A percentile compares a stretch with the other conserved stretches of the same genome.
Evolutionary conservation across 2,797 vertebrate species (phyloP).

Genomic region (Sebastes trivittatus): DNA sequence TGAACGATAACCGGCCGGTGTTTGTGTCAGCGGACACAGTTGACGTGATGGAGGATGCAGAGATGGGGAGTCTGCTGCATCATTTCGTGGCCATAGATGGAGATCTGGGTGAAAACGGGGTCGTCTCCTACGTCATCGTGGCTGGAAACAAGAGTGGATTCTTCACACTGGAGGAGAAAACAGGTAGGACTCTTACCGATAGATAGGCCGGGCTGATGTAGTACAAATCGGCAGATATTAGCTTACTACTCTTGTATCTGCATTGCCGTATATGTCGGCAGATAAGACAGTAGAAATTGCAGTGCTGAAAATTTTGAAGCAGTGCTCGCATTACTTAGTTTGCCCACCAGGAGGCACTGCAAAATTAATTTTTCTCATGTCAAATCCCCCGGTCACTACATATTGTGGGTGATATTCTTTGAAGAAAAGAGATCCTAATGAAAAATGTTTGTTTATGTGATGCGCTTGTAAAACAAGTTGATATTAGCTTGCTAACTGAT

Average conservation of each 20-base stretch:
- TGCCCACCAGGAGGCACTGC: not conserved
- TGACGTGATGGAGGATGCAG: constrained; percentile 84
- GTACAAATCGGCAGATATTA: not conserved
- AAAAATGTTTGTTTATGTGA: not conserved
- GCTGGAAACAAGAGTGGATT: constrained; percentile 83
- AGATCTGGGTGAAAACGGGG: constrained; percentile 87
- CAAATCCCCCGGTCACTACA: not conserved
- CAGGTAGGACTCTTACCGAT: constrained; percentile 81
- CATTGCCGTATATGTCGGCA: not conserved
- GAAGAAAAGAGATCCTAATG: not conserved
- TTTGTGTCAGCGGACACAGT: constrained; percentile 80
- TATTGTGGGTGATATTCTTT: not conserved
- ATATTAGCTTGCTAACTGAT: not conserved
- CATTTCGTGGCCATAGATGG: constrained; percentile 84
- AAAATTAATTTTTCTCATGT: not conserved
- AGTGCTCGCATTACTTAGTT: not conserved
- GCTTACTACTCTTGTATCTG: not conserved
- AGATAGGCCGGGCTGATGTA: fast-evolving
- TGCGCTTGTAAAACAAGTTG: not conserved
- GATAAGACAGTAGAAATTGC: not conserved
- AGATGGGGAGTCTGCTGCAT: constrained; percentile 86
- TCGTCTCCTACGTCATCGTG: constrained; percentile 82
- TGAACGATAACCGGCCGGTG: constrained; percentile 90
- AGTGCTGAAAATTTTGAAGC: too few species aligned
- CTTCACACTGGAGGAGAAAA: constrained; percentile 86